Conservation (phyloP, 2,797 vertebrate genomes). For the Peromyscus melanophrys region DNA sequence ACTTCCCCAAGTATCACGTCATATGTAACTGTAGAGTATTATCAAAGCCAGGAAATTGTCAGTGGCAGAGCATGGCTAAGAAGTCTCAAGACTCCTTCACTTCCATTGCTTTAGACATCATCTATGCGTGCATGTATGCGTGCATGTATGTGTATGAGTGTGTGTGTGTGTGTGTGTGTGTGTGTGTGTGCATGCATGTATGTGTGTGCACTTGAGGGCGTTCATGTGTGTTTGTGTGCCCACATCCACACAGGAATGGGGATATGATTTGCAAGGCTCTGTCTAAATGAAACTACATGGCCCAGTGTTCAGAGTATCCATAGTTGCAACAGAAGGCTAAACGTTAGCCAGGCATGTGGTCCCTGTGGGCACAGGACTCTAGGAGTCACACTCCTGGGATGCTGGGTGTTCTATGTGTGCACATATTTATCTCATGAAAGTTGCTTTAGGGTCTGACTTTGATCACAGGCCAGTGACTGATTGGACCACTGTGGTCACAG, state of each 20-base stretch:
- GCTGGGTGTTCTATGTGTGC: neutral
- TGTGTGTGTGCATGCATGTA: accelerated
- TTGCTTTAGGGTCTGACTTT: neutral
- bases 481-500: neutral
- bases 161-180: neutral
- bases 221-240: neutral
- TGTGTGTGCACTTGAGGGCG: neutral
- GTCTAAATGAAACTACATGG: neutral
- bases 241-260: neutral
- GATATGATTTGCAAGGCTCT: neutral
- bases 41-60: neutral
- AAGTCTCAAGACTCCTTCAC: neutral
- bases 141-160: neutral
- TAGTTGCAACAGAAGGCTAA: neutral
- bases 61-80: neutral
- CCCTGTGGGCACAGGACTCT: neutral
- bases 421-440: neutral
- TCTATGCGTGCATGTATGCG: neutral
- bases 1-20: neutral
- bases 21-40: neutral
- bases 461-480: neutral
- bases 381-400: neutral
- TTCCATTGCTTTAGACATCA: neutral
- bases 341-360: neutral
- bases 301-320: neutral